Base-by-base conservation (phyloP, 1,140 invertebrate genomes). In the Amyelois transitella region DNA sequence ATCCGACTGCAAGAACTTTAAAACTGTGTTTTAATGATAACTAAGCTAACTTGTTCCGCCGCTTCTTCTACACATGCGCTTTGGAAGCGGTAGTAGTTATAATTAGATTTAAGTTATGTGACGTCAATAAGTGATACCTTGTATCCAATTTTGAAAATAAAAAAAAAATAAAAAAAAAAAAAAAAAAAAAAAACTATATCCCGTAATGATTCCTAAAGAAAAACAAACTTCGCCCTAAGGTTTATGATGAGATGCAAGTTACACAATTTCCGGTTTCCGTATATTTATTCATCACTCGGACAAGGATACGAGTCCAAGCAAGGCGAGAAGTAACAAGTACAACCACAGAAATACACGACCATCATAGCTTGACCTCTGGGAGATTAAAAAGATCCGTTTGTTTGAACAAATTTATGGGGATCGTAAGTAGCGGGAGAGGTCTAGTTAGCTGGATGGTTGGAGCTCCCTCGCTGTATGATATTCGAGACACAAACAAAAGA, bases 401-500 rank as follows among this genome's bases (percentile, higher is more conserved):
- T 54, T 18, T 10, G 20, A 21, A 21, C 45, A 6, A n/a, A 21
- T 21, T n/a, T 18, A 21, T 6, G 49, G 5, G 43, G 21, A 19
- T 7, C 32, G 50, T 43, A 48, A 38, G 58, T 50, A 18, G 32
- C 8, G 25, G 51, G 52, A 60, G 32, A 57, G 78, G 57, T 62
- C 69, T 57, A 21, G 43, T 12, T 53, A 21, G 10, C 55, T 69
- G 66, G 70, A 47, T 55, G 19, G 38, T 19, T 52, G 43, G n/a
- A 44, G 64, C 70, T 66, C 69, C 71, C 69, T 70, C 59, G 64
- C 52, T 19, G 69, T 74, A 78, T 81, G 77, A 85, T 86, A 86
- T 79, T 83, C 66, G 71, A 83, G 77, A 81, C 85, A 85, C 78
- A 86, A 86, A 87, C 78, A 85, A 85, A 83, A 87, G 79, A 77